Base-by-base conservation (phyloP, 2,797 vertebrate genomes). In the Poeciliopsis paucimaculata region DNA sequence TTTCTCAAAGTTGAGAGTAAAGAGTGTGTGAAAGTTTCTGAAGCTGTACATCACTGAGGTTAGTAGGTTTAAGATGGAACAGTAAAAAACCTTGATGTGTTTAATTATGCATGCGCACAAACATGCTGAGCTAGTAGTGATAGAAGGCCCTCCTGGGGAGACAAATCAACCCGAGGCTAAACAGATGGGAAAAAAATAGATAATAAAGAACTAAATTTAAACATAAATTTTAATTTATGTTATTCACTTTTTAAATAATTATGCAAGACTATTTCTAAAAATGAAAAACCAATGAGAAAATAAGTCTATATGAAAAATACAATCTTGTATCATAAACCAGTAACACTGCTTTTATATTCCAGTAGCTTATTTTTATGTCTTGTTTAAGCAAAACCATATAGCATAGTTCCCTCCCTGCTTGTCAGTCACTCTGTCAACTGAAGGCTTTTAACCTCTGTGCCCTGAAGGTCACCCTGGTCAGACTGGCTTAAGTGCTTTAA, bases 401-500 rank as follows among this genome's bases (percentile, higher is more conserved):
- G 39, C 39, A 41, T 64, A 53, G 13, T 78, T 84, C 77, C 28
- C 71, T 79, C 77, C 79, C 77, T 77, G 31, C 64, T 46, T 80
- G 83, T 85, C 88, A 83, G 57, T 71, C 82, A 55, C 80, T 89
- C 93, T 90, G 83, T 94, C 94, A 94, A 77, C 90, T 88, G 81
- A 76, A 84, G 85, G 94, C 93, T 94, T 94, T 94, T 93, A 94
- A 93, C 94, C 92, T 47, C 46, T 11, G 64, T 74, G 87, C 84
- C 91, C 90, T 20, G 53, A 5, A 84, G 94, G 92, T 94, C 92
- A 93, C 62, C 77, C 77, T 81, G 90, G 90, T 92, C 91, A 92
- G 91, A 90, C 92, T 82, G 85, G 78, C 90, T 90, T 91, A 93
- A 94, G 93, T 92, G 90, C 88, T 89, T 81, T 92, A 92, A 94